Percentiles rank a stretch among this genome's conserved stretches.
Evolutionary conservation across 2,797 vertebrate species (phyloP).

Genomic region (Leptodactylus fallax): DNA sequence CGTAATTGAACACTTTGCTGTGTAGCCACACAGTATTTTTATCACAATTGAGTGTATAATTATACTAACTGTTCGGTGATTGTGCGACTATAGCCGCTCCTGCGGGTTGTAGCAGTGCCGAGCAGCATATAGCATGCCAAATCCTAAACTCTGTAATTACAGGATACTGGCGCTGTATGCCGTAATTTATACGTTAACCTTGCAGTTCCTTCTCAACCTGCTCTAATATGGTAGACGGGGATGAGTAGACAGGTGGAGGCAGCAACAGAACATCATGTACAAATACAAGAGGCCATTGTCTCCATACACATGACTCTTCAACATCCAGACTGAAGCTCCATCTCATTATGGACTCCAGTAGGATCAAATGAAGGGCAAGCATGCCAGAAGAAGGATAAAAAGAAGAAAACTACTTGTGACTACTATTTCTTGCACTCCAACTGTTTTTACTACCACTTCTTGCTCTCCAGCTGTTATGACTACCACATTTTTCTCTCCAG

Average conservation of each 20-base stretch:
- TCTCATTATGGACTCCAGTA: too few relatives aligned
- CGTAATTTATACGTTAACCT: conserved; percentile 34
- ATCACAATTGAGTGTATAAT: conserved; percentile 69
- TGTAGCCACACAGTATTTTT: conserved; percentile 58
- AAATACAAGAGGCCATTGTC: background rate
- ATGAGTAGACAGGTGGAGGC: background rate
- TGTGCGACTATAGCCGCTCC: conserved; percentile 64
- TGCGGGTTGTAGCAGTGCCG: conserved; percentile 1
- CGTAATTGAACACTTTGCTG: conserved; percentile 33
- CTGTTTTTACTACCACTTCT: too few relatives aligned
- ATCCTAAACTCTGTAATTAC: conserved; percentile 31
- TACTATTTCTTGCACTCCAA: too few relatives aligned
- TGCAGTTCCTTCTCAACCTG: background rate
- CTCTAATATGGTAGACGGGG: background rate
- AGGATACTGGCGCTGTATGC: background rate
- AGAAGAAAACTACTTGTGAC: too few relatives aligned
- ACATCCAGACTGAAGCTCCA: too few relatives aligned
- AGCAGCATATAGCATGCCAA: background rate
- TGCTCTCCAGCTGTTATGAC: too few relatives aligned
- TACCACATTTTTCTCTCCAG: too few relatives aligned
- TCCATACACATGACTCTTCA: background rate
- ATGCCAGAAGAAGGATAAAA: too few relatives aligned
- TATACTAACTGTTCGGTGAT: conserved; percentile 67
- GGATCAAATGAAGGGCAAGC: too few relatives aligned
- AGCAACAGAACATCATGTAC: background rate